phyloP scores from a whole-genome alignment of 2,888 invertebrate genomes.

The Lasioglossum leucozonium region DNA sequence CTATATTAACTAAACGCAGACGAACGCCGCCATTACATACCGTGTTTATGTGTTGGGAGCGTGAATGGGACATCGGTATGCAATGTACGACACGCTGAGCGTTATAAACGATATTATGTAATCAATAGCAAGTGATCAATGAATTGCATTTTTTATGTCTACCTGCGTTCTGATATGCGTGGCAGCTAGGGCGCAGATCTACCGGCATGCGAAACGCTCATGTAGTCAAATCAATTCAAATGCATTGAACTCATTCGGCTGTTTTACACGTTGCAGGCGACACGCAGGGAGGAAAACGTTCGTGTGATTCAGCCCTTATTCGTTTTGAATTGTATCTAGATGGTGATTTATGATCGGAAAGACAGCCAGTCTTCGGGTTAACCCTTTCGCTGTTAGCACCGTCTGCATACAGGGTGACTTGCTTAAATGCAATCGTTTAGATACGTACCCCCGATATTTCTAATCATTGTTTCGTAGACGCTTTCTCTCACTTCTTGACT shows the following conservation, averaged over 20 bases:
- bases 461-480: background rate
- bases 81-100: background rate
- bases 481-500: background rate
- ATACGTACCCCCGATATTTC: background rate
- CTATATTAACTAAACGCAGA: background rate
- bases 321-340: slow-evolving; percentile 17
- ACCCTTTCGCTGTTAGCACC: slow-evolving; percentile 12
- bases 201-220: background rate
- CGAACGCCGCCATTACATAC: background rate
- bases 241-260: slow-evolving; percentile 11
- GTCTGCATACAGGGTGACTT: background rate
- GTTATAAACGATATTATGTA: slow-evolving; percentile 3
- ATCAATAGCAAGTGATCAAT: slow-evolving; percentile 7
- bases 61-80: background rate
- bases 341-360: slow-evolving; percentile 8
- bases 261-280: slow-evolving; percentile 7
- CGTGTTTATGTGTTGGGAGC: background rate
- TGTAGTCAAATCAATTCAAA: slow-evolving; percentile 19
- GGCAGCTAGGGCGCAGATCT: background rate
- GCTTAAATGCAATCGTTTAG: background rate
- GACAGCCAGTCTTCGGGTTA: slow-evolving; percentile 12
- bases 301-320: slow-evolving; percentile 9
- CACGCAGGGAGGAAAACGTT: slow-evolving; percentile 12
- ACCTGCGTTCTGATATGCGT: background rate
- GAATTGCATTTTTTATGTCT: slow-evolving; percentile 1